Evolutionary conservation across 2,797 vertebrate genomes (phyloP).

Genomic region (Enteromius unitaeniatus): DNA sequence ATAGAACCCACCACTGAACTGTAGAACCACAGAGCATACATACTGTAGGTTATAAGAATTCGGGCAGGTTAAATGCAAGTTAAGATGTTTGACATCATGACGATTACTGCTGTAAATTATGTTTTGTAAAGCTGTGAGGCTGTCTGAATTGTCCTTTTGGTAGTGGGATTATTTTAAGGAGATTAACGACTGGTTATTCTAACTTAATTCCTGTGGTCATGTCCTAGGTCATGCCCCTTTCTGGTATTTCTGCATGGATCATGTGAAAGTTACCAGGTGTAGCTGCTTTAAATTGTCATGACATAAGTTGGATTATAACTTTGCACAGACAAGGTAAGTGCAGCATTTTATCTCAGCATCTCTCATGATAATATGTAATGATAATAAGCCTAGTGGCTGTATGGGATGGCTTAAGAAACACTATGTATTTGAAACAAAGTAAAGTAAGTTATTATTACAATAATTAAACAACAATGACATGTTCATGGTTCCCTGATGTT

Average conservation of each 20-base stretch:
- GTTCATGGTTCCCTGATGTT: not conserved
- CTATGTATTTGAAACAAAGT: not conserved
- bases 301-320: slow-evolving; percentile 10
- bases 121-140: not conserved
- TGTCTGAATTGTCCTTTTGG: slow-evolving; percentile 2
- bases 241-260: not conserved
- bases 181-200: slow-evolving; percentile 2
- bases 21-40: slow-evolving; percentile 5
- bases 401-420: not conserved
- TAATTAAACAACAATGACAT: not conserved
- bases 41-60: not conserved
- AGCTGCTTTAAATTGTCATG: not conserved
- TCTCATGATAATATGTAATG: not conserved
- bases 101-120: not conserved
- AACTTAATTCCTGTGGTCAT: not conserved
- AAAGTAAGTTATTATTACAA: not conserved
- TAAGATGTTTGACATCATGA: not conserved
- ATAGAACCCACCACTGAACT: slow-evolving; percentile 17
- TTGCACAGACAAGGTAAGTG: not conserved
- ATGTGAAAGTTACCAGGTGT: slow-evolving; percentile 20
- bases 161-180: not conserved
- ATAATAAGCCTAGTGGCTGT: not conserved
- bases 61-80: not conserved
- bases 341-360: not conserved
- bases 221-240: not conserved